A percentile compares a stretch with the other conserved stretches of the same genome.
Evolutionary conservation across 2,888 invertebrate genomes (phyloP).

Genomic region (Ennomos fuscantarius): DNA sequence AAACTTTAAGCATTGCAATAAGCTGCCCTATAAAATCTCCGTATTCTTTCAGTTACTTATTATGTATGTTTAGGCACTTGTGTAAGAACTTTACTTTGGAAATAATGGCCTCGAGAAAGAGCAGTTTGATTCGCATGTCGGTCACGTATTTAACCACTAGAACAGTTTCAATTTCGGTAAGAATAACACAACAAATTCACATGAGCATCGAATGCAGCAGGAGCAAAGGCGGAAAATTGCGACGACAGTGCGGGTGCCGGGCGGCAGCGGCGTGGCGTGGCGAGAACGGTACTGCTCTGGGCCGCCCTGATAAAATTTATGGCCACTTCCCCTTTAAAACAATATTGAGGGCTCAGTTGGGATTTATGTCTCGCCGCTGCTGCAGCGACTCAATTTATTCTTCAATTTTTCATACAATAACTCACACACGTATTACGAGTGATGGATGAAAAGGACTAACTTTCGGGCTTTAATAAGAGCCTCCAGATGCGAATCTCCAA

Average conservation of each 20-base stretch:
- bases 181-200: conserved; percentile 70
- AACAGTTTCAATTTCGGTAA: conserved; percentile 60
- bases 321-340: conserved; percentile 86
- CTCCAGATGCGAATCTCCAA: conserved; percentile 86
- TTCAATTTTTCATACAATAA: conserved; percentile 86
- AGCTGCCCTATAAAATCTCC: conserved; percentile 1
- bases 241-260: conserved; percentile 55
- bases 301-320: conserved; percentile 85
- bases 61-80: conserved; percentile 1
- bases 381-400: conserved; percentile 86
- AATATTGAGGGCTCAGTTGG: conserved; percentile 86
- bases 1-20: conserved; percentile 13
- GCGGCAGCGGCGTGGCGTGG: conserved; percentile 45
- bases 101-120: conserved; percentile 1
- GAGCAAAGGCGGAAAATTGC: conserved; percentile 78
- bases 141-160: conserved; percentile 28
- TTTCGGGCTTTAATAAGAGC: conserved; percentile 86
- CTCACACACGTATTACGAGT: conserved; percentile 85
- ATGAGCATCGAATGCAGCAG: conserved; percentile 70
- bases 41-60: conserved; percentile 1
- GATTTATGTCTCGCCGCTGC: conserved; percentile 85
- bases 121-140: conserved; percentile 7
- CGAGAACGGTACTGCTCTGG: conserved; percentile 57
- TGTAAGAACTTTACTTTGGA: conserved; percentile 5
- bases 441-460: conserved; percentile 86